Percentiles rank a stretch among this genome's conserved stretches.
Conservation (phyloP, 2,113 vertebrate genomes). For the Barnardius zonarius region DNA sequence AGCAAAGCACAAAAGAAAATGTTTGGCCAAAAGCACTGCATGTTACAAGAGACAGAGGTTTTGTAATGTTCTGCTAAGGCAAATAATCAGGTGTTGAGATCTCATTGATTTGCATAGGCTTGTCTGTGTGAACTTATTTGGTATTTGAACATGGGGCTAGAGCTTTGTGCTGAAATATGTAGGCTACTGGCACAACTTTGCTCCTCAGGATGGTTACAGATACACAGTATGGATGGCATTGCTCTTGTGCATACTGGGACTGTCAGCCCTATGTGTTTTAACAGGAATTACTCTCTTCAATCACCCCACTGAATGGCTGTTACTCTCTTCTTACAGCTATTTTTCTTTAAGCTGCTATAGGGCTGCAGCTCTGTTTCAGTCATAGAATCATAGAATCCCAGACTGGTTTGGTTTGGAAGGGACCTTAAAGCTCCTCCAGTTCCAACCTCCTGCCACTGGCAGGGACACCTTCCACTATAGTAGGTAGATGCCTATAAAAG, state of each 20-base stretch:
- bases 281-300: not conserved
- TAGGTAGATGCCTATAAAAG: not conserved
- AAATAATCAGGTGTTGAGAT: not conserved
- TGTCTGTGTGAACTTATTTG: not conserved
- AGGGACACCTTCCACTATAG: not conserved
- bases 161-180: not conserved
- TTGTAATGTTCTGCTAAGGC: not conserved
- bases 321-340: not conserved
- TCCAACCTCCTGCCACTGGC: not conserved
- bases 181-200: not conserved
- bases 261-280: not conserved
- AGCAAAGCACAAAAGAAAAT: not conserved
- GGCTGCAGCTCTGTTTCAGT: not conserved
- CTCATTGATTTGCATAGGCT: not conserved
- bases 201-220: not conserved
- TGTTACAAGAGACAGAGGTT: accelerated
- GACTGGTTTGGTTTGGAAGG: not conserved
- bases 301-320: not conserved
- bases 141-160: not conserved
- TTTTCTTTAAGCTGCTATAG: not conserved
- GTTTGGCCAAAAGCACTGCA: not conserved
- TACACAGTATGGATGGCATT: too few species aligned
- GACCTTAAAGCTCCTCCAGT: not conserved
- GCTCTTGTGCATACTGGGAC: not conserved
- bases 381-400: not conserved